Evolutionary conservation across 2,797 vertebrate species (phyloP).

Genomic region (Picus viridis): DNA sequence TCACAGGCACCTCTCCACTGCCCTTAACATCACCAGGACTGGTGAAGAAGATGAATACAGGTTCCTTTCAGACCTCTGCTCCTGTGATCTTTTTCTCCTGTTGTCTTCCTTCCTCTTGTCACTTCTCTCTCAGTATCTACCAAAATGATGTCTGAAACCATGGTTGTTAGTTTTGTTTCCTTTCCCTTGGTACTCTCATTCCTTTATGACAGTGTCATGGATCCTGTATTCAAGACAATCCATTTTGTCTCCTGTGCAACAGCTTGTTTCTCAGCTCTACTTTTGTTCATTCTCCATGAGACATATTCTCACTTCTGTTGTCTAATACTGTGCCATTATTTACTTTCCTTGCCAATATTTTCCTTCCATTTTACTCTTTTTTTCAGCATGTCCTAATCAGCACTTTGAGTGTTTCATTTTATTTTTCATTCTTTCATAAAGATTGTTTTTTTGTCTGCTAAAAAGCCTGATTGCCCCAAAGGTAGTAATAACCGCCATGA

Average conservation of each 20-base stretch:
- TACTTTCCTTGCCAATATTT: neutral
- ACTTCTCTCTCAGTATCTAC: neutral
- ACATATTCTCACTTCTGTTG: neutral
- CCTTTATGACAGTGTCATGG: fast-evolving
- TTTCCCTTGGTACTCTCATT: neutral
- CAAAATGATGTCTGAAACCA: neutral
- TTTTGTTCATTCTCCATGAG: neutral
- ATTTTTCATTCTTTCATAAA: neutral
- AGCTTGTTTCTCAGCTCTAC: neutral
- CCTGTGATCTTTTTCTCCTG: neutral
- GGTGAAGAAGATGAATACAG: neutral
- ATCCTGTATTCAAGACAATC: neutral
- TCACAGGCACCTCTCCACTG: neutral
- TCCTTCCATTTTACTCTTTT: neutral
- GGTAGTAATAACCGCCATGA: neutral
- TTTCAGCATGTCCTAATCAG: neutral
- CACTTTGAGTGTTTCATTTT: neutral
- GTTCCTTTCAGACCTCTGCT: neutral
- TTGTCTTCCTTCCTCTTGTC: neutral
- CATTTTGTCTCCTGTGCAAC: neutral
- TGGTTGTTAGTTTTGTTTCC: neutral
- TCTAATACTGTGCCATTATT: neutral
- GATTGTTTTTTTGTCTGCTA: neutral
- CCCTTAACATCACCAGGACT: neutral
- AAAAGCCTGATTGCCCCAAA: neutral